Evolutionary conservation across 2,888 invertebrate genomes (phyloP).

Genomic region (Hoplodrina ambigua): DNA sequence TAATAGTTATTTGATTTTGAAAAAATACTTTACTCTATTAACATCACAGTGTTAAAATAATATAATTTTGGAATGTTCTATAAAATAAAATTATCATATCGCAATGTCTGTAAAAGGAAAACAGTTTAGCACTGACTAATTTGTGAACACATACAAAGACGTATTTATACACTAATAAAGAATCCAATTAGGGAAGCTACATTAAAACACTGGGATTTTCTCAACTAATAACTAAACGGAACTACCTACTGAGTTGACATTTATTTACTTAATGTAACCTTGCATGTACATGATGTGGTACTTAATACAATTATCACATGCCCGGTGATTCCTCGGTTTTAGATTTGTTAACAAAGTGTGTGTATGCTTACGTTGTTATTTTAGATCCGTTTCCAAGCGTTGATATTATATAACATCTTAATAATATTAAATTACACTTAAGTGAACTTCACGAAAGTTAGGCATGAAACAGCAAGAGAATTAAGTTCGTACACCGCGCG

Average conservation of each 20-base stretch:
- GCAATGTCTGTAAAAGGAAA: slow-evolving; percentile 18
- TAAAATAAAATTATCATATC: slow-evolving; percentile 30
- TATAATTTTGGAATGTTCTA: slow-evolving; percentile 20
- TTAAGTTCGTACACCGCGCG: not conserved
- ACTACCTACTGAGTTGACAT: slow-evolving; percentile 71
- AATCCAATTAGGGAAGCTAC: slow-evolving; percentile 52
- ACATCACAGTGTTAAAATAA: slow-evolving; percentile 25
- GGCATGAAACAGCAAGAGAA: not conserved
- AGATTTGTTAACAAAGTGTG: slow-evolving; percentile 57
- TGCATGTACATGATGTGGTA: slow-evolving; percentile 72
- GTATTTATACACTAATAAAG: slow-evolving; percentile 25
- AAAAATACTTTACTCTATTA: slow-evolving; percentile 24
- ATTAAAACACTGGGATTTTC: slow-evolving; percentile 60
- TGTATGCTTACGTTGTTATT: slow-evolving; percentile 45
- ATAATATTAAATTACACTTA: not conserved
- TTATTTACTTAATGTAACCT: slow-evolving; percentile 79
- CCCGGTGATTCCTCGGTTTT: slow-evolving; percentile 69
- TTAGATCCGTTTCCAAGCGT: slow-evolving; percentile 37
- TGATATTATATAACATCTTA: not conserved
- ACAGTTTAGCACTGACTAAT: slow-evolving; percentile 38
- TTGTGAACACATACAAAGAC: slow-evolving; percentile 44
- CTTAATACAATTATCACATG: slow-evolving; percentile 81
- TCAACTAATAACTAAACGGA: slow-evolving; percentile 74
- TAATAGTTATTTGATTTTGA: slow-evolving; percentile 25
- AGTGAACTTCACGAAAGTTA: slow-evolving; percentile 5